Base-by-base conservation (phyloP, 2,888 invertebrate species). In the Lordiphosa fenestrarum region DNA sequence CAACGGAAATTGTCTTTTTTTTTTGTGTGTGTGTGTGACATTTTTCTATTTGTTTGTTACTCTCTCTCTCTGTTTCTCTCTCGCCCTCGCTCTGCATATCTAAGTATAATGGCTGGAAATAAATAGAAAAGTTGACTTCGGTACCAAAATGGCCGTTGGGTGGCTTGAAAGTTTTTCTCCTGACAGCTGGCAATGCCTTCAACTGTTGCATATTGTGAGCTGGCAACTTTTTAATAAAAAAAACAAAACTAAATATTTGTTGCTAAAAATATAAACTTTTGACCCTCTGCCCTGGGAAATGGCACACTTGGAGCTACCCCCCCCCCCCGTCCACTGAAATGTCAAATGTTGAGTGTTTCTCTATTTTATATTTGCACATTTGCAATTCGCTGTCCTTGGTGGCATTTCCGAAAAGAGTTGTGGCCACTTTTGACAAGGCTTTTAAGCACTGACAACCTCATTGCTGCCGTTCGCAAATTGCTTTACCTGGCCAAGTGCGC, bases 1-100 rank as follows among this genome's bases (percentile, higher is more conserved):
- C 67, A 59, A 55, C 78, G 78, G 78, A 78, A 82, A 82, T 78
- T 82, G 78, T 33, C 15, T 12, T 21, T 13, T 15, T 39, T 30
- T 36, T 10, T 36, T 15, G n/a, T n/a, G n/a, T 30, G 21, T 53
- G 58, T 52, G 59, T 68, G 62, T 64, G 68, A 68, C 73, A 71
- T 65, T 69, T 66, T 54, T 50, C 59, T 54, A 41, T 54, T 69
- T 57, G 53, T 58, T 63, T 53, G 54, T 25, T 25, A 25, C 25
- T 2, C 25, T 25, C 15, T 15, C 15, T 15, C 2, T 15, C 25
- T 2, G 7, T 25, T 2, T 15, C 15, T 15, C 2, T 15, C 15
- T 2, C 15, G 1, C 15, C 15, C 15, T 15, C 15, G 15, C 15
- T 15, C 25, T 25, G 30, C 30, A 30, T 30, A 30, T 30, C 9